phyloP scores from a whole-genome alignment of 92 coral and sea anemone species.

The Muricea muricata region DNA sequence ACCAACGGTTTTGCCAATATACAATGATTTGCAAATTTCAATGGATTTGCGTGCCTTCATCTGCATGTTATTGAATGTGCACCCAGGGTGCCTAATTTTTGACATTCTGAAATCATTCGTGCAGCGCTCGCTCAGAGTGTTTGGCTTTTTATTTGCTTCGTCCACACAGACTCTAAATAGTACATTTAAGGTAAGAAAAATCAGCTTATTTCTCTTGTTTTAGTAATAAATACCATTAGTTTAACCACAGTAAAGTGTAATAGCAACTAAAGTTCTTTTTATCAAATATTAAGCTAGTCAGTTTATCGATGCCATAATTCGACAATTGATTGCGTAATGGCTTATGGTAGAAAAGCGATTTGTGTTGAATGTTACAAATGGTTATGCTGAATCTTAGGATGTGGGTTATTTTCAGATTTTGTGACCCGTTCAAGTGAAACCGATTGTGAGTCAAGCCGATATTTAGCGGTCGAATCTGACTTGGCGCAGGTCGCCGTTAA shows the following conservation, averaged over 20 bases:
- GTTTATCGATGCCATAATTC: neutral
- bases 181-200: neutral
- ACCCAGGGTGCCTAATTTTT: constrained; percentile 28
- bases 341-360: neutral
- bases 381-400: neutral
- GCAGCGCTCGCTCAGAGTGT: neutral
- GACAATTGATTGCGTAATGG: neutral
- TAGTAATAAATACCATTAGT: neutral
- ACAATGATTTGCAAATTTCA: neutral
- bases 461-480: neutral
- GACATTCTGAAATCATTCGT: neutral
- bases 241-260: no score
- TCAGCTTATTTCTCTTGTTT: neutral
- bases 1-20: neutral
- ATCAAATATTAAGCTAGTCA: neutral
- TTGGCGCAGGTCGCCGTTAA: constrained; percentile 3
- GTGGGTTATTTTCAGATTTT: neutral
- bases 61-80: neutral
- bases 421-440: neutral
- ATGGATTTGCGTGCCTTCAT: neutral
- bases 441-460: neutral
- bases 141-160: neutral
- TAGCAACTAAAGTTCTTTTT: no score
- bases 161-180: neutral
- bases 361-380: neutral